Base-by-base conservation (phyloP, 2,113 vertebrate species). In the Castor canadensis region DNA sequence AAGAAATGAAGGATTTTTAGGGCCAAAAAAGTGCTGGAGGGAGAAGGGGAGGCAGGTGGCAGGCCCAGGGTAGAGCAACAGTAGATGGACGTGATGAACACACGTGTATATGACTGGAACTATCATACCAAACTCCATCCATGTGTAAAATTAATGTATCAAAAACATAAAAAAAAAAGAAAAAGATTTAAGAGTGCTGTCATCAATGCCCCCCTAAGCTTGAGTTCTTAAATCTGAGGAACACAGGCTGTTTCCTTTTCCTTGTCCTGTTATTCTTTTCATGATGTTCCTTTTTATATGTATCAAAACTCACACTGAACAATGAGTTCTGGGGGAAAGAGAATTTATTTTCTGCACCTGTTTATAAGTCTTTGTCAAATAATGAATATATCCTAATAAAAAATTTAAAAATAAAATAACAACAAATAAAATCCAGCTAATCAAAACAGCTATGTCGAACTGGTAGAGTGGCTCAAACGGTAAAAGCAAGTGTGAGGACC, bases 201-300 rank as follows among this genome's bases (percentile, higher is more conserved):
- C 43, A 94, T 80, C 82, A 93, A 56, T 38, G 20, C 12, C 28
- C 4, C 35, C n/a, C 58, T 81, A 77, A 67, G 45, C 56, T 93
- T 71, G 45, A 92, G 67, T 89, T 95, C 24, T 32, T 89, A 72
- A 95, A 81, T 79, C 8, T 62, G 47, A 89, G 17, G n/a, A 76
- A 82, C 86, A 54, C 13, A 58, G 9, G 60, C 66, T 94, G 54
- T 62, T 4, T 11, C 24, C 19, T 38, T 45, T 20, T 40, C n/a
- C 67, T 47, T 49, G 16, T 32, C 30, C 22, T 71, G 9, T 45
- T 22, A 56, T 45, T 81, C 40, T 58, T 49, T 82, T 58, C 54
- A 40, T 47, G 71, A 91, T 56, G 22, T 60, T 47, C 54, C 69
- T 73, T 72, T 22, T 83, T 82, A 49, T 13, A 19, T 47, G 5